Percentiles rank a stretch among this genome's conserved stretches.
phyloP scores from a whole-genome alignment of 1,140 invertebrate species.

The Drosophila ananassae region DNA sequence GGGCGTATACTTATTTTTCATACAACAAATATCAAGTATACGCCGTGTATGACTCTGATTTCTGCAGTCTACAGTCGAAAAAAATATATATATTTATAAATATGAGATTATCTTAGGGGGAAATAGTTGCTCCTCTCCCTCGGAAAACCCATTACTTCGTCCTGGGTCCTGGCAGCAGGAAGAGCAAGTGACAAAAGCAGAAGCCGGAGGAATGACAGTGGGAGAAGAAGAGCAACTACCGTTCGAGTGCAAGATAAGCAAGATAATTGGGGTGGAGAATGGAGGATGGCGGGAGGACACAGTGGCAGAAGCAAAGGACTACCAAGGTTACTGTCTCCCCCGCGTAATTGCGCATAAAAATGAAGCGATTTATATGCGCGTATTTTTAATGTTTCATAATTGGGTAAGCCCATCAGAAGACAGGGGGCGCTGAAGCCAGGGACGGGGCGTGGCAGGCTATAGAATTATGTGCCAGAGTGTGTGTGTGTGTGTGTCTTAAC shows the following conservation, averaged over 20 bases:
- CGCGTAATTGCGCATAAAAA: conserved; percentile 76
- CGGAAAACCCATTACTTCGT: background rate
- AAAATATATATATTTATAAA: too few relatives aligned
- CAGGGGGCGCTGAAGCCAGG: background rate
- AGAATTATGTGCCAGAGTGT: background rate
- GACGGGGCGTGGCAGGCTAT: background rate
- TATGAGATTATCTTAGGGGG: background rate
- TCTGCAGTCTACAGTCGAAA: background rate
- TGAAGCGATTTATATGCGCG: conserved; percentile 81
- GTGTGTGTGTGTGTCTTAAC: background rate
- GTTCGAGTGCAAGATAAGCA: background rate
- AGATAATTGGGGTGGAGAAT: background rate
- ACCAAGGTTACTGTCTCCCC: conserved; percentile 43
- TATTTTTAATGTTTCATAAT: conserved; percentile 81
- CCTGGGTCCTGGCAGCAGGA: background rate
- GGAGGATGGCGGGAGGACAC: background rate
- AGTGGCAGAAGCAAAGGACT: background rate
- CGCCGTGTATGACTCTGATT: too few relatives aligned
- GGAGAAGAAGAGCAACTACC: conserved; percentile 1
- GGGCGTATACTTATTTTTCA: too few relatives aligned
- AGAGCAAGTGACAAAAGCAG: conserved; percentile 10
- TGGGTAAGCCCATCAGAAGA: conserved; percentile 54
- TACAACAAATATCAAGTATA: too few relatives aligned
- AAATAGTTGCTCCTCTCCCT: background rate
- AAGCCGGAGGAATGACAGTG: conserved; percentile 1